A percentile compares a stretch with the other conserved stretches of the same genome.
These are phyloP conservation scores for Muscicapa comitata DNA, from an alignment of 2,797 vertebrate species.

Conservation along the genomic window DNA sequence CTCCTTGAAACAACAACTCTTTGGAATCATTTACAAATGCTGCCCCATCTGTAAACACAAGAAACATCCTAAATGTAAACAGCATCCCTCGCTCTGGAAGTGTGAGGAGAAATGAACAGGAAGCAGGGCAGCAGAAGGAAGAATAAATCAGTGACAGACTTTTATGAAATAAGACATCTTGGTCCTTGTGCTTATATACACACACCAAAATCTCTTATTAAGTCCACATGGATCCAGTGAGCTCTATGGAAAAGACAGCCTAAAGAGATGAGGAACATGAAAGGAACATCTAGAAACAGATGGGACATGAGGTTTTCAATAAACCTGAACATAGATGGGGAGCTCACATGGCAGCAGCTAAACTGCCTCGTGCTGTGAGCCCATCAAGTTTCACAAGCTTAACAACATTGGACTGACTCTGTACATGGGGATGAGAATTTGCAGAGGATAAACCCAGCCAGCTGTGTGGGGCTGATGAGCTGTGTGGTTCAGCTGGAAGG, in stretches of 20 bases:
- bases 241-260: constrained; percentile 12
- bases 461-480: neutral
- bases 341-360: constrained; percentile 12
- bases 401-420: neutral
- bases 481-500: neutral
- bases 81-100: neutral
- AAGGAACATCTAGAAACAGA: constrained; percentile 64
- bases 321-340: neutral
- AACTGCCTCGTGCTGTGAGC: constrained; percentile 42
- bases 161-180: constrained; percentile 57
- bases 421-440: neutral
- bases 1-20: neutral
- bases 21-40: constrained; percentile 50
- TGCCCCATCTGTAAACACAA: constrained; percentile 62
- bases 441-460: constrained; percentile 36
- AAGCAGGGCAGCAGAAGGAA: constrained; percentile 50
- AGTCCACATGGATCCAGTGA: neutral
- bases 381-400: constrained; percentile 55
- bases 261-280: constrained; percentile 40
- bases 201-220: neutral
- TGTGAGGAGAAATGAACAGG: constrained; percentile 46
- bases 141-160: constrained; percentile 37
- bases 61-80: constrained; percentile 60
- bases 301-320: constrained; percentile 47
- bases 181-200: neutral